Percentiles rank a stretch among this genome's conserved stretches.
phyloP scores from a whole-genome alignment of 2,113 vertebrate species.

The Sander vitreus region DNA sequence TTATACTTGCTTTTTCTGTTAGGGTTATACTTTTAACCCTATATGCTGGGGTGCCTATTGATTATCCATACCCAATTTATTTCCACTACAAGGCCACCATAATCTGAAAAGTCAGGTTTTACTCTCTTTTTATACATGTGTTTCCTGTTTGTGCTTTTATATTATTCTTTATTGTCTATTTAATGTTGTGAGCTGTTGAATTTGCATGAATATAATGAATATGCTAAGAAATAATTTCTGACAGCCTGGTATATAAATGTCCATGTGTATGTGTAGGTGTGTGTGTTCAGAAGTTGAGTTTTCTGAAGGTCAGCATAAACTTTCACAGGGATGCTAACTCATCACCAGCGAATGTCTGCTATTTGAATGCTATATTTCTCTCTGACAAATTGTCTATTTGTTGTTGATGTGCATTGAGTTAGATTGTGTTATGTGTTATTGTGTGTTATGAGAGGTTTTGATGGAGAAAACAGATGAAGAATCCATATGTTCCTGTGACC shows the following conservation, averaged over 20 bases:
- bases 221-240: slow-evolving; percentile 1
- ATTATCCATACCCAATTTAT: background rate
- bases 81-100: background rate
- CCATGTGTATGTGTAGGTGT: slow-evolving; percentile 21
- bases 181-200: background rate
- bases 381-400: background rate
- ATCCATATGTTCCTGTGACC: slow-evolving; percentile 48
- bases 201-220: slow-evolving; percentile 24
- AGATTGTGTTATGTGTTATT: no score
- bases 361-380: background rate
- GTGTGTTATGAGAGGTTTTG: background rate
- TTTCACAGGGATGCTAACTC: slow-evolving; percentile 30
- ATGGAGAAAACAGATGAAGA: slow-evolving; percentile 30
- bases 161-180: background rate
- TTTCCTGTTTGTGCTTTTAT: background rate
- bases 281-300: slow-evolving; percentile 6
- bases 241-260: background rate
- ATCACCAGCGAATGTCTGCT: background rate
- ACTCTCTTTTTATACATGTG: background rate
- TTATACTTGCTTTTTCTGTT: no score
- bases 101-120: background rate
- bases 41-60: background rate
- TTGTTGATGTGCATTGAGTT: slow-evolving; percentile 9
- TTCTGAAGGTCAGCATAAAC: slow-evolving; percentile 51
- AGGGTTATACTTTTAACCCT: background rate